Evolutionary conservation across 2,113 vertebrate genomes (phyloP), one percentile per base, ranked within the genome.

Genomic region (Boleophthalmus pectinirostris): DNA sequence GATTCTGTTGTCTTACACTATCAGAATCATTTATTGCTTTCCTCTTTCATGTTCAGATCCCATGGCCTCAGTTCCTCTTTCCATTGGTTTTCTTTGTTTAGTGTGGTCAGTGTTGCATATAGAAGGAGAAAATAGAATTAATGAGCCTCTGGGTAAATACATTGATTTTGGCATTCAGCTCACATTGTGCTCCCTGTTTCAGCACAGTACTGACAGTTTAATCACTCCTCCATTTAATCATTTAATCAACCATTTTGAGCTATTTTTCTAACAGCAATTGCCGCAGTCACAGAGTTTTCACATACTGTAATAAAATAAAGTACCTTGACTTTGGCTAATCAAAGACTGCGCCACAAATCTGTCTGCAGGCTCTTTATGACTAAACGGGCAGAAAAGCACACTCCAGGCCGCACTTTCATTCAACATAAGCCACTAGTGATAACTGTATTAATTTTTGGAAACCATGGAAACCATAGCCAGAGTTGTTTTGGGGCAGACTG

Each of bases 211-310:
- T 75, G 82, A 73, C 81, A 78, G 65, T 81, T 81, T 85, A 86
- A 87, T 83, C 81, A 80, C 73, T 74, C 80, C 66, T 82, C 75
- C 64, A 72, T 70, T 80, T 81, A 86, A 87, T 73, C 65, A 79
- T 83, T 87, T 76, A 83, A 85, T 87, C 73, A 85, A 66, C 72
- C 74, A 81, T 81, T 75, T 68, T 29, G 69, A 73, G n/a, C 8
- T 60, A 60, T 51, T 77, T 67, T 46, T 54, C 45, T 43, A 51
- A 60, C 18, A n/a, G 68, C 74, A 68, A 72, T 56, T 1, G 43
- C 45, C 77, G 70, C 35, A 69, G 64, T 61, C 51, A 45, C 35
- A 61, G 16, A 72, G 63, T 70, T 57, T 58, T 69, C 74, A 60
- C 67, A 68, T 58, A 72, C 72, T 20, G 60, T 23, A 70, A 79